Conservation (phyloP, 92 coral and sea anemone species). For the Zoanthus sansibaricus region DNA sequence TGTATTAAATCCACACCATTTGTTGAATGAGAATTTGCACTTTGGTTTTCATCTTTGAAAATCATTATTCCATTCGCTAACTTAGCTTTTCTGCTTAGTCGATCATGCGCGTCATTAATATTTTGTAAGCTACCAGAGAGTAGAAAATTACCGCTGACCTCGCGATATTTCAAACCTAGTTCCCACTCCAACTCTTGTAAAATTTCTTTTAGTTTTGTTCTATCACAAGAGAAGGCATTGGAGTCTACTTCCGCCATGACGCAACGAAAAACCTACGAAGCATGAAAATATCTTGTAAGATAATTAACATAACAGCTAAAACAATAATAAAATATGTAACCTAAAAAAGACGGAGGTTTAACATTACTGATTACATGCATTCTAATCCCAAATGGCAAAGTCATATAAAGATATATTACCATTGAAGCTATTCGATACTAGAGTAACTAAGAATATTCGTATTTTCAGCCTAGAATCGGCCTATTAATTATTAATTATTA, state of each 20-base stretch:
- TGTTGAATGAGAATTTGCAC: not conserved
- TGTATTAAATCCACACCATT: not conserved
- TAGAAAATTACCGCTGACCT: slow-evolving; percentile 10
- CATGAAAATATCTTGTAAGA: too few relatives aligned
- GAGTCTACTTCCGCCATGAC: slow-evolving; percentile 42
- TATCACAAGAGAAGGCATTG: not conserved
- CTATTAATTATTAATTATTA: too few relatives aligned
- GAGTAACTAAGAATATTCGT: too few relatives aligned
- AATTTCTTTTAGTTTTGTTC: not conserved
- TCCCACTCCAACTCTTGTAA: slow-evolving; percentile 2
- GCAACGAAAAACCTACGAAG: slow-evolving; percentile 35
- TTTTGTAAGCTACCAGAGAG: slow-evolving; percentile 29
- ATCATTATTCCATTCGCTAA: not conserved
- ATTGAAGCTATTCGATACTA: too few relatives aligned
- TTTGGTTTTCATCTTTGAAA: not conserved
- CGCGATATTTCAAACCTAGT: slow-evolving; percentile 9
- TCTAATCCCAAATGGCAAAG: too few relatives aligned
- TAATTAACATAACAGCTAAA: too few relatives aligned
- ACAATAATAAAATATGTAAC: too few relatives aligned
- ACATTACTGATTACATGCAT: too few relatives aligned
- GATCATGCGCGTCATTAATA: slow-evolving; percentile 14
- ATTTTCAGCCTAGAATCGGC: too few relatives aligned
- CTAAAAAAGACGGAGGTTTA: too few relatives aligned
- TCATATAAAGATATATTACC: too few relatives aligned
- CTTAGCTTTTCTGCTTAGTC: not conserved